Evolutionary conservation across 2,113 vertebrate species (phyloP), one percentile per base, ranked within the genome.

Genomic region (Oncorhynchus gorbuscha): DNA sequence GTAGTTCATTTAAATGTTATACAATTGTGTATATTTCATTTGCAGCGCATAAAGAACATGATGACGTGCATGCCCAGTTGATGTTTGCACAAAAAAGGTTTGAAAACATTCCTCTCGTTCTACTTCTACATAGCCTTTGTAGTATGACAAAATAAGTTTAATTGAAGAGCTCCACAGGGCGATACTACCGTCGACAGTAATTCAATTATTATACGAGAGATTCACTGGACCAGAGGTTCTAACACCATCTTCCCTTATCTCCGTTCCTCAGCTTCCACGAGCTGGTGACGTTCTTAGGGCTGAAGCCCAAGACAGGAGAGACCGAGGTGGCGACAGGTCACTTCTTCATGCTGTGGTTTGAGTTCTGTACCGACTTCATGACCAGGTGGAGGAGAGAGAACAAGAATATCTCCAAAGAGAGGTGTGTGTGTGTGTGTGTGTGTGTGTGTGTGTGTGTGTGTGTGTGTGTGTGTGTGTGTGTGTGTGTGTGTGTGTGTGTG

Each of bases 281-380:
- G 86, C 90, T 95, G 79, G 94, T 95, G 83, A 87, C 82, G 32
- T 98, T 95, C 84, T 98, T 98, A 91, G 95, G 96, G 74, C 89
- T 97, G 85, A 97, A 94, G 91, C 94, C 96, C 77, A 96, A 95
- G 82, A 81, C 92, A 5, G 96, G 95, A 0, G 97, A 98, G 89
- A 95, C 94, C 83, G 95, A 97, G 80, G 91, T 96, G 89, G 93
- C 92, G 3, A 91, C 95, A 8, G 91, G 89, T 84, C 92, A 96
- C 24, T 90, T 98, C 92, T 98, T 99, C 90, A 95, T 88, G 86
- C 92, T 98, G 80, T 99, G 98, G 98, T 97, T 97, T 2, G 98
- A 99, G 86, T 99, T 99, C 93, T 97, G 96, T 85, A 93, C 93
- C 6, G 98, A 99, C 91, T 96, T 99, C 90, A 98, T 98, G 93